Evolutionary conservation across 2,113 vertebrate species (phyloP).

Genomic region (Cygnus atratus): DNA sequence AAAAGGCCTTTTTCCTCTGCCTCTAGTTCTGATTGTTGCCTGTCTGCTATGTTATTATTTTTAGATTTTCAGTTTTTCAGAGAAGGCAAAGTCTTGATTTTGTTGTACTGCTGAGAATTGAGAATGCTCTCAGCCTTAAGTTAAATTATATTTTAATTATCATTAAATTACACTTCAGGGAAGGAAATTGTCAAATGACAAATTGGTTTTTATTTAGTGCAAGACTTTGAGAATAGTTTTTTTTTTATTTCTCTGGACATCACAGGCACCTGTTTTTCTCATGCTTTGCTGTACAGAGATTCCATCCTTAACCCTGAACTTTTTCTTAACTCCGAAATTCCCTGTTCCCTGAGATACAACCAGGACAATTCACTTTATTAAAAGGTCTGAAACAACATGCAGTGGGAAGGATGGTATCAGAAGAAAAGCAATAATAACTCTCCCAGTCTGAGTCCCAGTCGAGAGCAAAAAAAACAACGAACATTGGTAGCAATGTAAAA

Average conservation of each 20-base stretch:
- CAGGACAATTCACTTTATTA: background rate
- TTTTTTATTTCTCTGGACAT: background rate
- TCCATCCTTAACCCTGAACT: background rate
- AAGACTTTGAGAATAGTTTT: background rate
- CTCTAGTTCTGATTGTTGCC: background rate
- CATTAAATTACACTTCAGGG: background rate
- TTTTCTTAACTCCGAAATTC: background rate
- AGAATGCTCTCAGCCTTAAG: background rate
- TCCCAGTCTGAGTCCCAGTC: background rate
- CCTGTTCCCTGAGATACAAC: too few relatives aligned
- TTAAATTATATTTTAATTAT: too few relatives aligned
- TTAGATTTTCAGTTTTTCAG: background rate
- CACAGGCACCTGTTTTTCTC: background rate
- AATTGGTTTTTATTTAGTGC: background rate
- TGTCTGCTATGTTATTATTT: background rate
- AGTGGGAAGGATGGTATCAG: background rate
- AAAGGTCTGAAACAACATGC: background rate
- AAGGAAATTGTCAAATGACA: background rate
- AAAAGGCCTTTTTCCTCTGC: background rate
- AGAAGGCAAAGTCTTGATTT: background rate
- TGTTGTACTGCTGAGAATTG: background rate
- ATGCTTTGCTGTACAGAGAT: background rate
- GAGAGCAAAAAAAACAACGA: background rate
- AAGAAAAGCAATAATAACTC: background rate
- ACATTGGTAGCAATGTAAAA: background rate